Percentiles rank a stretch among this genome's conserved stretches.
phyloP scores from a whole-genome alignment of 2,113 vertebrate species.

The Ceyx margarethae region DNA sequence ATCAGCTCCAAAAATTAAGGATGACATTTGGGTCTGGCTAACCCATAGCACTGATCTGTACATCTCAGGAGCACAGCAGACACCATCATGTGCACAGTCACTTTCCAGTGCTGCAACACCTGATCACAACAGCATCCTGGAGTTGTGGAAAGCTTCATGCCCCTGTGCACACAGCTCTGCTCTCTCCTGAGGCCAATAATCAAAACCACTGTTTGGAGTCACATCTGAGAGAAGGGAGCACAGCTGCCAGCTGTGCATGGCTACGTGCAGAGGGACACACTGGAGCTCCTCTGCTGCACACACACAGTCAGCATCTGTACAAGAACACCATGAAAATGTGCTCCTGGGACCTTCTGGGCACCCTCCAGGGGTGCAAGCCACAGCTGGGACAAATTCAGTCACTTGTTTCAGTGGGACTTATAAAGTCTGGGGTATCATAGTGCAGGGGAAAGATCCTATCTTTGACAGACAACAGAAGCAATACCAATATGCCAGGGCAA shows the following conservation, averaged over 20 bases:
- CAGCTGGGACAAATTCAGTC: neutral
- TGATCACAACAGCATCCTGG: neutral
- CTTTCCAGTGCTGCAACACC: neutral
- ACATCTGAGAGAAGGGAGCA: neutral
- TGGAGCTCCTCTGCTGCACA: neutral
- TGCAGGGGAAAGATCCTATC: neutral
- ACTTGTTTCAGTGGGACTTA: neutral
- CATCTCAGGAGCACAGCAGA: neutral
- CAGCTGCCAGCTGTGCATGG: neutral
- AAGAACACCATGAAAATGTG: fast-evolving
- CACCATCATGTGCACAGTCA: fast-evolving
- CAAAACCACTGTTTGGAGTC: neutral
- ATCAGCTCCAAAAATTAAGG: neutral
- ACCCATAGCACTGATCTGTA: neutral
- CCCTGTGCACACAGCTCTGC: neutral
- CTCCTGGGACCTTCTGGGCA: neutral
- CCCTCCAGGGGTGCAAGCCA: neutral
- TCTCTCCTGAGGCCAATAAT: neutral
- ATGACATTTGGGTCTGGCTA: neutral
- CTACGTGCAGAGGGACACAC: neutral
- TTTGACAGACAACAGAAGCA: neutral
- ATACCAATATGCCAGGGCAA: neutral
- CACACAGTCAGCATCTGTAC: neutral
- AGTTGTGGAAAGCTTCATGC: neutral
- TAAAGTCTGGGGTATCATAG: neutral